Evolutionary conservation across 2,888 invertebrate genomes (phyloP).

Genomic region (Ophion ventricosus): DNA sequence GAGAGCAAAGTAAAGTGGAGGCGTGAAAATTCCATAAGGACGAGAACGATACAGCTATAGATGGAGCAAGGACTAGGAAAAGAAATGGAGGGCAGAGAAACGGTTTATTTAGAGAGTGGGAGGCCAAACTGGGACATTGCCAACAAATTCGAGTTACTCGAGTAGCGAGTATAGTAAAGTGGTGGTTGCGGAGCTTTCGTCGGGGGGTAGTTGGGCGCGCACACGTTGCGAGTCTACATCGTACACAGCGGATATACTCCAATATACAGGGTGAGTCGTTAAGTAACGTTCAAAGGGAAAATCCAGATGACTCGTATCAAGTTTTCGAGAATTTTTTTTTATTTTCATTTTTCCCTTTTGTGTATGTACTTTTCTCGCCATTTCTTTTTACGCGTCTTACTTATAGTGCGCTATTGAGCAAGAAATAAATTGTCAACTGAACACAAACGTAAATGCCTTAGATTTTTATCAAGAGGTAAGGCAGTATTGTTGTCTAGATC

Average conservation of each 20-base stretch:
- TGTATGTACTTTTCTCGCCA: too few species aligned
- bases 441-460: too few species aligned
- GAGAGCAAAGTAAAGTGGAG: slow-evolving; percentile 20
- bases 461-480: too few species aligned
- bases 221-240: slow-evolving; percentile 69
- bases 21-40: slow-evolving; percentile 51
- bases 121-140: slow-evolving; percentile 80
- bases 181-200: slow-evolving; percentile 69
- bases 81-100: slow-evolving; percentile 19
- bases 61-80: neutral
- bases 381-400: too few species aligned
- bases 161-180: slow-evolving; percentile 77
- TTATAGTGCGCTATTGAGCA: too few species aligned
- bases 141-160: slow-evolving; percentile 79
- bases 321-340: too few species aligned
- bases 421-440: too few species aligned
- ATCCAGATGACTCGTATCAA: too few species aligned
- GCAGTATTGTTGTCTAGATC: too few species aligned
- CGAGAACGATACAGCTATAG: neutral
- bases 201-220: slow-evolving; percentile 63
- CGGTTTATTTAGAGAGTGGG: slow-evolving; percentile 74
- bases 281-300: too few species aligned
- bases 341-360: too few species aligned
- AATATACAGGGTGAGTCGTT: neutral
- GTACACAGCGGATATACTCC: too few species aligned